A percentile compares a stretch with the other conserved stretches of the same genome.
Evolutionary conservation across 2,888 invertebrate genomes (phyloP).

Genomic region (Clepsis dumicolana): DNA sequence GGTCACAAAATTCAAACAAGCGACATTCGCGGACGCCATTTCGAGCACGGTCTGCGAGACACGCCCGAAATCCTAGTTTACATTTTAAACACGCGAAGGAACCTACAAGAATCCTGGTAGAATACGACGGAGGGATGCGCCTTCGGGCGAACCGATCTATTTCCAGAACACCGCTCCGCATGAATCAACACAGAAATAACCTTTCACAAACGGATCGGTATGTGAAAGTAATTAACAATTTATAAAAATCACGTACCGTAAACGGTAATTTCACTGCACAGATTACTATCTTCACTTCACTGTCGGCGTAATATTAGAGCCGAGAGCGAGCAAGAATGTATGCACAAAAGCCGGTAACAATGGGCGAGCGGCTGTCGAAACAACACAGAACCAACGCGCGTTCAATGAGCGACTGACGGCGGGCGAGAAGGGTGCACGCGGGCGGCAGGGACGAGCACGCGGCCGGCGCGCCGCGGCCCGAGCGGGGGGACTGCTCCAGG

Average conservation of each 20-base stretch:
- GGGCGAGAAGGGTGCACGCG: conserved; percentile 58
- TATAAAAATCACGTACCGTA: conserved; percentile 80
- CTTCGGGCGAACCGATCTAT: conserved; percentile 78
- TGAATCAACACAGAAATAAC: conserved; percentile 86
- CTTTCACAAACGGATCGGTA: conserved; percentile 80
- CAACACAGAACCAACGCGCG: conserved; percentile 73
- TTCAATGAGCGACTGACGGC: conserved; percentile 78
- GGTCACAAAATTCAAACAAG: conserved; percentile 80
- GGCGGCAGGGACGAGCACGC: conserved; percentile 52
- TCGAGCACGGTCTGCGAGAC: conserved; percentile 72
- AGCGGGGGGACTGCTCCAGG: conserved; percentile 32
- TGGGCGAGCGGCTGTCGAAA: conserved; percentile 62
- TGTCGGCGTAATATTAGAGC: conserved; percentile 66
- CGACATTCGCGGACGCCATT: conserved; percentile 81
- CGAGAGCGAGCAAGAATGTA: conserved; percentile 62
- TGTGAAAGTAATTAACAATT: conserved; percentile 75
- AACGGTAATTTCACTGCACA: conserved; percentile 81
- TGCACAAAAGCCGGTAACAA: conserved; percentile 78
- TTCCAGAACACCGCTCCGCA: conserved; percentile 84
- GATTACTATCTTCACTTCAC: conserved; percentile 73
- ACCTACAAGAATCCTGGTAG: conserved; percentile 71
- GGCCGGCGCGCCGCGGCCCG: conserved; percentile 53
- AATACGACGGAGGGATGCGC: conserved; percentile 76
- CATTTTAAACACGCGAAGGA: conserved; percentile 49
- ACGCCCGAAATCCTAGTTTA: conserved; percentile 66